These are phyloP conservation scores for Lasius platythorax DNA, from an alignment of 2,888 invertebrate genomes.

Conservation along the genomic window DNA sequence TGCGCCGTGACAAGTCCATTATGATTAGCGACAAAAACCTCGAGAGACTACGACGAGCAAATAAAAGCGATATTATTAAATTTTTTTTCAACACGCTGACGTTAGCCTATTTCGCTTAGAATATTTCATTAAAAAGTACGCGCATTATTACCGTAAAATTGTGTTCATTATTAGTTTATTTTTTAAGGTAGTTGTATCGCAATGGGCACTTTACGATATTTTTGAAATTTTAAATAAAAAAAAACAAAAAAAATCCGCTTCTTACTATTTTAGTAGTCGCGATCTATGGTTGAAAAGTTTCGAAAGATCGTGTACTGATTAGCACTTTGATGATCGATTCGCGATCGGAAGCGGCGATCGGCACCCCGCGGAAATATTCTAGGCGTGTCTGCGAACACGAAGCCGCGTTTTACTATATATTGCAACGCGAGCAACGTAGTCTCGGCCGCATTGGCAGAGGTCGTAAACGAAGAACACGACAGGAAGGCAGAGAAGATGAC, in stretches of 20 bases:
- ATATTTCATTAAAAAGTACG: neutral
- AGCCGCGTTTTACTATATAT: slow-evolving; percentile 15
- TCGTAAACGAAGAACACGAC: slow-evolving; percentile 48
- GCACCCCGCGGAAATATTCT: slow-evolving; percentile 41
- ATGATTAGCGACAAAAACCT: slow-evolving; percentile 28
- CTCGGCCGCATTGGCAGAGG: slow-evolving; percentile 26
- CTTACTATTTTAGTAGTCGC: neutral
- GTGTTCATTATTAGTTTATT: neutral
- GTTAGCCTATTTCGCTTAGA: neutral
- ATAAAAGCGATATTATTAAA: slow-evolving; percentile 21
- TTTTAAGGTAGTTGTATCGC: no score
- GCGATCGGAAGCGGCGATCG: slow-evolving; percentile 27
- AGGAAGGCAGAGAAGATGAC: slow-evolving; percentile 49
- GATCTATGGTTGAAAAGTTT: neutral
- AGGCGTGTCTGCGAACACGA: slow-evolving; percentile 16
- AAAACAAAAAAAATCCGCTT: no score
- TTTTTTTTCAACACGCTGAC: neutral
- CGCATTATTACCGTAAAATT: neutral
- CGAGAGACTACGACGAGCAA: neutral
- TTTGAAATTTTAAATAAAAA: no score
- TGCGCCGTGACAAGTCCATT: neutral
- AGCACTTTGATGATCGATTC: neutral
- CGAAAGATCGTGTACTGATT: neutral
- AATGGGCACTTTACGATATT: no score
- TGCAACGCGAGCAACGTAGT: slow-evolving; percentile 33